Evolutionary conservation across 2,113 vertebrate species (phyloP), one percentile per base, ranked within the genome.

Genomic region (Furnarius figulus): DNA sequence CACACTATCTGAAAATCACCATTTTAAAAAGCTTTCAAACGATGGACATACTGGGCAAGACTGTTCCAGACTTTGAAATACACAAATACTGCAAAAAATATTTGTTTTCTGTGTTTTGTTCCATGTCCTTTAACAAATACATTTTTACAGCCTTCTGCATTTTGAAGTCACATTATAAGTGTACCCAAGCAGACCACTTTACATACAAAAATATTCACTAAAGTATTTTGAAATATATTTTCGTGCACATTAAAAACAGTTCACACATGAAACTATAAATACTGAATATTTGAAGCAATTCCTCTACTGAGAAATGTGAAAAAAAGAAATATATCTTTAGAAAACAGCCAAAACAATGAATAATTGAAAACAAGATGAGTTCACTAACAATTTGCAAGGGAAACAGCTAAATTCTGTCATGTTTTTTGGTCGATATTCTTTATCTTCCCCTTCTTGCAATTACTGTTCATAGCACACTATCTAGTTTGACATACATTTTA

Each of bases 281-380:
- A 65, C 7, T 27, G n/a, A 84, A 61, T 91, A 85, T 85, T 59
- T 76, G 56, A 87, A 96, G n/a, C n/a, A 74, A 81, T 19, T 77
- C 22, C 18, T 87, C 33, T 52, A 70, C 49, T 53, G 56, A 90
- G 46, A 31, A 79, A 82, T 8, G 5, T 47, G 47, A 52, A 88
- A 79, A 80, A 76, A 77, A 80, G 78, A 46, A 12, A 40, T 40
- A 59, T 30, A 87, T 90, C 63, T 83, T 87, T 56, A 92, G 55
- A 52, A 95, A 83, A 90, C 44, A 87, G 53, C 53, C 78, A 66
- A 83, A 95, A 73, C 39, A 58, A 90, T 70, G 53, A 96, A 85
- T 87, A 93, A 83, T 65, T 82, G 77, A 83, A 91, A 94, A 42
- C 4, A 50, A 37, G 53, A 66, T 23, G 21, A 61, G 49, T 65